Percentiles rank a stretch among this genome's conserved stretches.
Evolutionary conservation across 2,113 vertebrate genomes (phyloP).

Genomic region (Pachycephala philippinensis): DNA sequence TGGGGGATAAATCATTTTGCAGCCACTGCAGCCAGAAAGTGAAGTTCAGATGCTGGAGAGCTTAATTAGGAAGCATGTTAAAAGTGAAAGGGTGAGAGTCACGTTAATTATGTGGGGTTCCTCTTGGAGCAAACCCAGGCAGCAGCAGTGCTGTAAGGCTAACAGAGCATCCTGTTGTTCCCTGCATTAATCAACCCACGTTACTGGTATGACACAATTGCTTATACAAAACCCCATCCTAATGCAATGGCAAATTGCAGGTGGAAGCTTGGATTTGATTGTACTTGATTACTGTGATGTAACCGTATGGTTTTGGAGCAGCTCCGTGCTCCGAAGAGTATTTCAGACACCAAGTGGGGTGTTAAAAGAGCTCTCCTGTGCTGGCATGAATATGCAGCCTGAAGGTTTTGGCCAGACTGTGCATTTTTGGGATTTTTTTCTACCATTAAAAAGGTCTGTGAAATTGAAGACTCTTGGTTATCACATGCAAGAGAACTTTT

Average conservation of each 20-base stretch:
- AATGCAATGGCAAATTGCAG: not conserved
- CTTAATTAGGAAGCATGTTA: slow-evolving; percentile 71
- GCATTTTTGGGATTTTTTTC: not conserved
- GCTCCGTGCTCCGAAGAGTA: not conserved
- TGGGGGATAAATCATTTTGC: slow-evolving; percentile 63
- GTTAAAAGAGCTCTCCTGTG: not conserved
- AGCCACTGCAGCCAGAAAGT: slow-evolving; percentile 42
- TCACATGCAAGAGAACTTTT: not conserved
- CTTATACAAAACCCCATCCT: not conserved
- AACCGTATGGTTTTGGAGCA: not conserved
- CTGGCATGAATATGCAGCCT: not conserved
- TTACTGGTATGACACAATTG: not conserved
- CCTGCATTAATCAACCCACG: not conserved
- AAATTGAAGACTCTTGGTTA: not conserved
- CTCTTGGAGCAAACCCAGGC: slow-evolving; percentile 45
- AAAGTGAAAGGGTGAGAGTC: slow-evolving; percentile 70
- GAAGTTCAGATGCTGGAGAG: slow-evolving; percentile 63
- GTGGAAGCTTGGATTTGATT: not conserved
- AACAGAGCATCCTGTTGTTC: not conserved
- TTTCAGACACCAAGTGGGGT: not conserved
- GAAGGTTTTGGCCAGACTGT: not conserved
- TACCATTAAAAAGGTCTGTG: not conserved
- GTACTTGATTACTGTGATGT: not conserved
- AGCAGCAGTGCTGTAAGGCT: not conserved
- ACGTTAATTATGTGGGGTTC: slow-evolving; percentile 62